Evolutionary conservation across 37 sponge, comb jelly and placozoan genomes (phyloP), one percentile per base, ranked within the genome.

Genomic region (Spongilla lacustris): DNA sequence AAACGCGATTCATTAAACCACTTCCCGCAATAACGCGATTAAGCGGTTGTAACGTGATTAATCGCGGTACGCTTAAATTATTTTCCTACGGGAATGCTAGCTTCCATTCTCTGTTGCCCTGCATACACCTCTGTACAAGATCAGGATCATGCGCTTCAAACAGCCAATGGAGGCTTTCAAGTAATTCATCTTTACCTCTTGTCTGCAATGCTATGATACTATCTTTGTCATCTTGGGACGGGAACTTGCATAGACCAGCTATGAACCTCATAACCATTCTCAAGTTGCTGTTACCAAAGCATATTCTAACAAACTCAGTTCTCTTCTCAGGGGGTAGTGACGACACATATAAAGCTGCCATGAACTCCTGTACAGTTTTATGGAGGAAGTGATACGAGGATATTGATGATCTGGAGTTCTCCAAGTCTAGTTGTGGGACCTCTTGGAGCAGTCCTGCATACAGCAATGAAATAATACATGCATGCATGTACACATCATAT

Each of bases 351-450:
- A 66, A 81, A 36, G 88, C 88, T 36, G 88, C 88, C 41, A 88
- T 68, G 38, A 84, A 89, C 73, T 89, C 89, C 29, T 89, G 85
- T 30, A 89, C 34, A 34, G 89, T 83, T 25, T 84, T 74, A 70
- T 89, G 85, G 66, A 83, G 85, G 73, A 89, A 89, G 73, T 66
- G 33, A 68, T 78, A 84, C 31, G 69, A 36, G 30, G 25, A 79
- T 49, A 66, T n/a, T 49, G 66, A 58, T 58, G 58, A 58, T 58
- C 58, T 58, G 58, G 58, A 58, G 58, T 58, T 58, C 58, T 58
- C 19, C 58, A 58, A 58, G 58, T 58, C 4, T 58, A 58, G 58
- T 58, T 58, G 58, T 58, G 58, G 58, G 58, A 58, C 58, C 58
- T 58, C 58, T 58, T 58, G 58, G 58, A 58, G 58, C 58, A 58